Evolutionary conservation across 2,113 vertebrate genomes (phyloP), one percentile per base, ranked within the genome.

Genomic region (Halcyon senegalensis): DNA sequence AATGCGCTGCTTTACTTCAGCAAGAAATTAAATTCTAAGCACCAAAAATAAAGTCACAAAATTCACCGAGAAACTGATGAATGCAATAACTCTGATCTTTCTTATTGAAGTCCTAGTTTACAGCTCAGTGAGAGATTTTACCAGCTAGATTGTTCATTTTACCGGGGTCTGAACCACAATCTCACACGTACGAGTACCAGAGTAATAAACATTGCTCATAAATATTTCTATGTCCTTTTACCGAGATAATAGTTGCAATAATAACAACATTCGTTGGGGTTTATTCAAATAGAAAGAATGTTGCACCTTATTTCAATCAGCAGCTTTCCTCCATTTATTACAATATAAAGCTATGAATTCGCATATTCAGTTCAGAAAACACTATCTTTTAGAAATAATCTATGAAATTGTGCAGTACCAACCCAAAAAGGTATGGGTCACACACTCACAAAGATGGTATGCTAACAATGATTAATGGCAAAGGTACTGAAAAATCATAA

Each of bases 1-100:
- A 95, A 96, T 94, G 97, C 19, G 44, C 94, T 92, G 96, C 96
- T 98, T 97, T 95, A 97, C 97, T 92, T 79, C 90, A 95, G 97
- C 58, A 21, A 98, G 90, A 97, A 98, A 98, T 97, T 95, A 96
- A 98, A 97, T 91, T 95, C 86, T n/a, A 51, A 95, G 93, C 43
- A 37, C 44, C 74, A 95, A 93, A 95, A 94, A 85, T 85, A 95
- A 97, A 97, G 88, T 94, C 88, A 84, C 92, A 97, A 93, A 97
- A 97, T 91, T 91, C 92, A 95, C 92, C 13, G 2, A 91, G 89
- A 90, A 96, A 91, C 90, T 58, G 90, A 69, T 53, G 73, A 94
- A 92, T 69, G 86, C 94, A 82, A 43, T 58, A 96, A 96, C 73
- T 94, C 75, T 75, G 94, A 92, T 56, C 31, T 89, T 80, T 43